Evolutionary conservation across 2,113 vertebrate genomes (phyloP).

Genomic region (Pituophis catenifer): DNA sequence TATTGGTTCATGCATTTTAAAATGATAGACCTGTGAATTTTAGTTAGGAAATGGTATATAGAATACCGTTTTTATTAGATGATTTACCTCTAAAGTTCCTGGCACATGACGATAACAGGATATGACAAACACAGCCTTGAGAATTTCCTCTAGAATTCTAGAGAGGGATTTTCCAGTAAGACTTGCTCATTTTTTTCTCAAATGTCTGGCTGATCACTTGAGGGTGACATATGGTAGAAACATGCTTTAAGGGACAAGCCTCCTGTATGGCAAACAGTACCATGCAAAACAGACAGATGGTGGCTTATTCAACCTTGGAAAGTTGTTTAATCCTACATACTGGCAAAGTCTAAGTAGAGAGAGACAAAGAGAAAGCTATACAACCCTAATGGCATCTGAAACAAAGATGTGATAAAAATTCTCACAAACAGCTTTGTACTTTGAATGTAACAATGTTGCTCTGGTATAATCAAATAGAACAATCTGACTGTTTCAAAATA

Average conservation of each 20-base stretch:
- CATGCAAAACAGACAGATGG: conserved; percentile 82
- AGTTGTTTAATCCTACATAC: conserved; percentile 67
- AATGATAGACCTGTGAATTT: background rate
- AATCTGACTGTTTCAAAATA: background rate
- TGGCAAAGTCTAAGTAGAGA: conserved; percentile 55
- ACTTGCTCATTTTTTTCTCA: conserved; percentile 58
- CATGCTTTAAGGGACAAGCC: conserved; percentile 77
- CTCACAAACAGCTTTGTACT: conserved; percentile 29
- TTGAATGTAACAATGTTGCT: conserved; percentile 7
- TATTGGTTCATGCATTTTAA: conserved; percentile 4
- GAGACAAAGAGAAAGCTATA: conserved; percentile 45
- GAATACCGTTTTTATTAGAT: background rate
- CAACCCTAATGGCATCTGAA: conserved; percentile 52
- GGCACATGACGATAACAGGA: background rate
- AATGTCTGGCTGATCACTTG: conserved; percentile 64
- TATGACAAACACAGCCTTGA: conserved; percentile 55
- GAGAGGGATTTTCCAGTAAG: conserved; percentile 61
- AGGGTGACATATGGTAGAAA: conserved; percentile 80
- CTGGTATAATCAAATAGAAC: background rate
- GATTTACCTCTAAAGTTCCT: conserved; percentile 13
- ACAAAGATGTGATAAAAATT: conserved; percentile 48
- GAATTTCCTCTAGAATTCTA: conserved; percentile 60
- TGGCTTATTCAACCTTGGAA: conserved; percentile 79
- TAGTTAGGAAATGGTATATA: background rate
- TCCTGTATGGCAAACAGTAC: conserved; percentile 72